Conservation (phyloP, 2,888 invertebrate species). For the Neoaliturus tenellus region DNA sequence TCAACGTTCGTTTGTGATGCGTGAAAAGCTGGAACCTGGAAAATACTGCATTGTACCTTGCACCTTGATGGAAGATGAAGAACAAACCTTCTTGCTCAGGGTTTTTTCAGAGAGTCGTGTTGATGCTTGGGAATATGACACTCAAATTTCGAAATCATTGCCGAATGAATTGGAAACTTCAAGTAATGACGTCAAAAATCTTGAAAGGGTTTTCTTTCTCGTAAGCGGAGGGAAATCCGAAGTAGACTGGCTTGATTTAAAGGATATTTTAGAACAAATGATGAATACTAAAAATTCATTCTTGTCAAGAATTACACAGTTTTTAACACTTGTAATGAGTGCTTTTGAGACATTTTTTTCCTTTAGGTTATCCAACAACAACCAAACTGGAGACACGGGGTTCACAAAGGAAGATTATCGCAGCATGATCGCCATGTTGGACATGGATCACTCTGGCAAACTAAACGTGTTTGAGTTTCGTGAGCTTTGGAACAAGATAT, state of each 20-base stretch:
- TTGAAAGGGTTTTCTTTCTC: neutral
- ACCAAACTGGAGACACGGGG: neutral
- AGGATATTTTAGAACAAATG: neutral
- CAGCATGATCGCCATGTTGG: slow-evolving; percentile 7
- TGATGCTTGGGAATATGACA: neutral
- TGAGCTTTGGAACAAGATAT: neutral
- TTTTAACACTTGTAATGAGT: neutral
- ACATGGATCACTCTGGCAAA: neutral
- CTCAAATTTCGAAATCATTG: neutral
- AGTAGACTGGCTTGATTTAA: neutral
- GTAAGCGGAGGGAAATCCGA: neutral
- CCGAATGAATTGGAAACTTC: neutral
- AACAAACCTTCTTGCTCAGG: neutral
- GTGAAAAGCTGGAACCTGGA: neutral
- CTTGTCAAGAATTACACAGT: neutral
- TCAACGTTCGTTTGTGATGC: neutral
- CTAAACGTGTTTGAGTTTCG: neutral
- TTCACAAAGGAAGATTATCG: slow-evolving; percentile 1
- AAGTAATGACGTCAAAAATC: neutral
- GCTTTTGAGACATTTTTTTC: neutral
- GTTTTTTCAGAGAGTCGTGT: neutral
- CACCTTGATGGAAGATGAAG: neutral
- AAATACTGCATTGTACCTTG: neutral
- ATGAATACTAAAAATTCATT: neutral
- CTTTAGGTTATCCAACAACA: neutral